phyloP scores from a whole-genome alignment of 2,888 invertebrate genomes.

The Zaprionus obscuricornis region DNA sequence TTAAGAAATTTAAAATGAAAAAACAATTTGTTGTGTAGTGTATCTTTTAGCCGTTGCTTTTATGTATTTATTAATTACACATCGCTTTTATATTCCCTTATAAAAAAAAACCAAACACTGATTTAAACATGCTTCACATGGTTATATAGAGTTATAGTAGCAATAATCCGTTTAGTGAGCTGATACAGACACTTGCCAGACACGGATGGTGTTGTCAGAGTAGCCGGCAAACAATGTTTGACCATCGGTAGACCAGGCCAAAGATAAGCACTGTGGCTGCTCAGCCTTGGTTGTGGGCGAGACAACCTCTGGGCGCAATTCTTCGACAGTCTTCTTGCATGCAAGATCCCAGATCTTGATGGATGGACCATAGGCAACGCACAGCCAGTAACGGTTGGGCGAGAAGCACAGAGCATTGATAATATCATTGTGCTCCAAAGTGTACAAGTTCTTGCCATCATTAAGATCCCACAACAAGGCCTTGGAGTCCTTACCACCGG shows the following conservation, averaged over 20 bases:
- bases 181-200: constrained; percentile 95
- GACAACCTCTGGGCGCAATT: constrained; percentile 96
- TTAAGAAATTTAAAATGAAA: not conserved
- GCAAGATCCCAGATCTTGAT: constrained; percentile 99
- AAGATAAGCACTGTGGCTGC: constrained; percentile 96
- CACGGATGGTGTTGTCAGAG: constrained; percentile 98
- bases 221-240: constrained; percentile 99
- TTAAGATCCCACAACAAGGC: constrained; percentile 99
- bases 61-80: too few relatives aligned
- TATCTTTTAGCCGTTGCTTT: too few relatives aligned
- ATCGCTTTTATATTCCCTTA: too few relatives aligned
- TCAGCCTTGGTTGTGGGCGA: constrained; percentile 90
- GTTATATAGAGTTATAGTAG: constrained; percentile 40
- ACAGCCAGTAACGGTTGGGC: constrained; percentile 99
- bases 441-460: constrained; percentile 99
- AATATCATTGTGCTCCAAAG: constrained; percentile 97
- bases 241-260: constrained; percentile 99
- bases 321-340: constrained; percentile 99
- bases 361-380: constrained; percentile 98
- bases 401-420: constrained; percentile 99
- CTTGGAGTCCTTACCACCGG: constrained; percentile 99
- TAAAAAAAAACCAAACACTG: constrained; percentile 18
- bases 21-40: too few relatives aligned
- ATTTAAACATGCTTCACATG: constrained; percentile 31
- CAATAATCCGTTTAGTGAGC: constrained; percentile 34